Percentiles rank a stretch among this genome's conserved stretches.
Evolutionary conservation across 1,140 invertebrate species (phyloP).

Genomic region (Drosophila teissieri): DNA sequence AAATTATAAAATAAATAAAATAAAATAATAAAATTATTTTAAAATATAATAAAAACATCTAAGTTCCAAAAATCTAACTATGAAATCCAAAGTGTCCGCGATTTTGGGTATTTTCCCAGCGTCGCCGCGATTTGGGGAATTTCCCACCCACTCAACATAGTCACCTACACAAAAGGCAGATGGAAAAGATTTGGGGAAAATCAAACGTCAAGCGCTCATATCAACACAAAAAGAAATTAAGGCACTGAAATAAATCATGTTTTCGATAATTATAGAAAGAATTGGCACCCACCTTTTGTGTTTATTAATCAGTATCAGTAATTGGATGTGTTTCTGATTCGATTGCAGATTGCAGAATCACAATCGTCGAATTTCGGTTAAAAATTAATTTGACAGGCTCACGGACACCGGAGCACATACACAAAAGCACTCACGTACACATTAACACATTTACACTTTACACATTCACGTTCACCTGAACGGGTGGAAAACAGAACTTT

Average conservation of each 20-base stretch:
- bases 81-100: background rate
- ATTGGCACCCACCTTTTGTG: conserved; percentile 44
- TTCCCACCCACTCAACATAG: conserved; percentile 24
- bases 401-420: conserved; percentile 4
- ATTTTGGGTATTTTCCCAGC: conserved; percentile 4
- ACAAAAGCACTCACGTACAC: conserved; percentile 12
- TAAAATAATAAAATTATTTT: too few species aligned
- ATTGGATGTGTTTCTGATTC: conserved; percentile 39
- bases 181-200: conserved; percentile 16
- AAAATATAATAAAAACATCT: background rate
- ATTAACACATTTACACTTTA: conserved; percentile 2
- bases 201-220: conserved; percentile 32
- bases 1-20: too few species aligned
- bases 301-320: conserved; percentile 55
- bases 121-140: background rate
- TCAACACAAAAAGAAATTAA: conserved; percentile 36
- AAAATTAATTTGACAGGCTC: conserved; percentile 40
- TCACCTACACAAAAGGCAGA: conserved; percentile 55
- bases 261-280: conserved; percentile 22
- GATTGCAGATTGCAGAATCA: conserved; percentile 16
- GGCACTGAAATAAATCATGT: conserved; percentile 27
- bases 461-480: conserved; percentile 14
- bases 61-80: background rate
- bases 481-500: conserved; percentile 43
- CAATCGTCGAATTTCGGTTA: conserved; percentile 29